A percentile compares a stretch with the other conserved stretches of the same genome.
phyloP scores from a whole-genome alignment of 2,113 vertebrate species.

The Nettapus auritus region DNA sequence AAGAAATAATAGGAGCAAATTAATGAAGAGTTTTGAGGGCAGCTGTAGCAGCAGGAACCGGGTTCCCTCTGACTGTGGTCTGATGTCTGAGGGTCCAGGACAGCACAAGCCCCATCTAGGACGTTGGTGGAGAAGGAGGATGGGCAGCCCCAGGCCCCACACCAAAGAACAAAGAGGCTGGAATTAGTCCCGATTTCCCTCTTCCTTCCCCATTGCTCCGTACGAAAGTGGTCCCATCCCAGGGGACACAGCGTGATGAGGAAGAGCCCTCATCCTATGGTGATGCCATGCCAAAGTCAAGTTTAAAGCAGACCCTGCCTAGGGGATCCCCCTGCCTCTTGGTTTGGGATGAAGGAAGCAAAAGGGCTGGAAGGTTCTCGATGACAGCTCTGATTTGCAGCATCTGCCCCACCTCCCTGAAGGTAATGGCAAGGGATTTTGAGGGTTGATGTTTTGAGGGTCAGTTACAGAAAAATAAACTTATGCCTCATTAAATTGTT shows the following conservation, averaged over 20 bases:
- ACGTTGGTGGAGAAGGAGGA: too few species aligned
- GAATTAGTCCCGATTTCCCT: not conserved
- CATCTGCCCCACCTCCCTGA: not conserved
- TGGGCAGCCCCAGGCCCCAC: not conserved
- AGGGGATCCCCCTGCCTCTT: not conserved
- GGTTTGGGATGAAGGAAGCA: not conserved
- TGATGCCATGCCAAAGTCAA: not conserved
- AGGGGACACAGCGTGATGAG: too few species aligned
- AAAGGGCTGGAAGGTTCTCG: not conserved
- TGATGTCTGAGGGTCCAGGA: not conserved
- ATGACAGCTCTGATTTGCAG: not conserved
- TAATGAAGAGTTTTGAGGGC: not conserved
- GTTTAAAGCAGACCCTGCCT: not conserved
- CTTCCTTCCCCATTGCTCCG: not conserved
- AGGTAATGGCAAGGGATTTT: not conserved
- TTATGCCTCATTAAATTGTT: not conserved
- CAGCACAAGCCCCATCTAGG: not conserved
- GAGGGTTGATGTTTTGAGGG: not conserved
- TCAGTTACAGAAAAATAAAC: not conserved
- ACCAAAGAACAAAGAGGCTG: not conserved
- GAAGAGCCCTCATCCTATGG: not conserved
- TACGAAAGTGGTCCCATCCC: accelerated
- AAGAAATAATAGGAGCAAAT: not conserved
- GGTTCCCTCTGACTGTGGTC: not conserved
- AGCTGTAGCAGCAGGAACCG: not conserved